Conservation (phyloP, 2,888 invertebrate genomes). For the Crossocerus cetratus region DNA sequence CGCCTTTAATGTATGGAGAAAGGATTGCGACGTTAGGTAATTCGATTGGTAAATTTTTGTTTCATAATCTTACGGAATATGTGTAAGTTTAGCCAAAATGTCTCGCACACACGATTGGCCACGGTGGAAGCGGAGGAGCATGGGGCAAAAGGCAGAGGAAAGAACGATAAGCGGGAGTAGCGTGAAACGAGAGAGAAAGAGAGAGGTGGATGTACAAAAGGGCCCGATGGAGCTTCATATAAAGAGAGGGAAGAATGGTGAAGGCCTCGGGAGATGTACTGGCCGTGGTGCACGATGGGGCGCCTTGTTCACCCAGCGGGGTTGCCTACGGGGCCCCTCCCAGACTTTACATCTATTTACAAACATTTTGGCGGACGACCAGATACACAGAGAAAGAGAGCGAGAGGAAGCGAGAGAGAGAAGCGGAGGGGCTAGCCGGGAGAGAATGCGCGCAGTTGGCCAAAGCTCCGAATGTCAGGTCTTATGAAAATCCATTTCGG, state of each 20-base stretch:
- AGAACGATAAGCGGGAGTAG: constrained; percentile 12
- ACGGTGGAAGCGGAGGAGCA: not conserved
- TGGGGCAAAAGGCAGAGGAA: constrained; percentile 28
- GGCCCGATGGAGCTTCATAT: constrained; percentile 49
- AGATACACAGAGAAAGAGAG: no score
- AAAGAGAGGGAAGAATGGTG: constrained; percentile 61
- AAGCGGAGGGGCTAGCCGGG: constrained; percentile 44
- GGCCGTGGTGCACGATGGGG: constrained; percentile 68
- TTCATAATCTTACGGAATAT: no score
- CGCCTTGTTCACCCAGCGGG: constrained; percentile 72
- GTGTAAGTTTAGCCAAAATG: no score
- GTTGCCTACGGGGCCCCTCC: constrained; percentile 64
- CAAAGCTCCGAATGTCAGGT: constrained; percentile 55
- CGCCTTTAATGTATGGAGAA: no score
- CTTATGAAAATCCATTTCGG: constrained; percentile 67
- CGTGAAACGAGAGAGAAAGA: constrained; percentile 20
- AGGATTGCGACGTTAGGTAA: no score
- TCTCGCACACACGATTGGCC: no score
- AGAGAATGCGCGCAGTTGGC: constrained; percentile 45
- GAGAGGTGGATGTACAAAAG: constrained; percentile 46
- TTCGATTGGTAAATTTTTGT: no score
- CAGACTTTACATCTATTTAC: constrained; percentile 74
- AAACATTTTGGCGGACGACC: constrained; percentile 72
- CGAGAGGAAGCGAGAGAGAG: constrained; percentile 45
- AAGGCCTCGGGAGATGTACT: constrained; percentile 59